These are phyloP conservation scores for Euplagia quadripunctaria DNA, from an alignment of 2,888 invertebrate genomes.

Conservation along the genomic window DNA sequence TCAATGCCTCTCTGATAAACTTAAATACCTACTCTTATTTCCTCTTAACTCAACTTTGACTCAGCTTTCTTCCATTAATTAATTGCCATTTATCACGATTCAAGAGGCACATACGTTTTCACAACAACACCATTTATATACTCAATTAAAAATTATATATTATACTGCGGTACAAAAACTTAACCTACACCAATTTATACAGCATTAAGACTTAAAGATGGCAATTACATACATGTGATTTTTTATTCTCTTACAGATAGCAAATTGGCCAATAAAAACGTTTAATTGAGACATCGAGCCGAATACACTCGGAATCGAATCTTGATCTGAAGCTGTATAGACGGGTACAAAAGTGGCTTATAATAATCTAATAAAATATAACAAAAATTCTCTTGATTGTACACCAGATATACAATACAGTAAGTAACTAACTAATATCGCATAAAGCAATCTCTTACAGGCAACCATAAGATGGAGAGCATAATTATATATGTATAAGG, in stretches of 20 bases:
- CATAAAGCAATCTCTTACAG: no score
- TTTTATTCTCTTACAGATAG: conserved; percentile 45
- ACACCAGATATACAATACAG: no score
- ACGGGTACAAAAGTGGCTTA: conserved; percentile 42
- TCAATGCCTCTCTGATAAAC: neutral
- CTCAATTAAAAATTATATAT: conserved; percentile 23
- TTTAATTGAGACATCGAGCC: conserved; percentile 80
- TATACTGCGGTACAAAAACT: conserved; percentile 24
- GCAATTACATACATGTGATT: conserved; percentile 37
- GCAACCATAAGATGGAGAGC: no score
- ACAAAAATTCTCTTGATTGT: no score
- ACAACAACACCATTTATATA: conserved; percentile 18
- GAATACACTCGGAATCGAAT: conserved; percentile 68
- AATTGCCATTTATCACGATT: neutral
- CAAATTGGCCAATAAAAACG: conserved; percentile 75
- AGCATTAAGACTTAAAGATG: conserved; percentile 40
- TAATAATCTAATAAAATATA: neutral
- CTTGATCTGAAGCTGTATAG: conserved; percentile 59
- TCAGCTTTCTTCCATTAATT: neutral
- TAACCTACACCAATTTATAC: conserved; percentile 44
- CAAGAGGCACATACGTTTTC: conserved; percentile 2
- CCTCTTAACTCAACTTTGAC: neutral
- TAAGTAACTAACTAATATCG: no score
- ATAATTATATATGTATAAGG: no score
- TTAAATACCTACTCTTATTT: neutral